Percentiles rank a stretch among this genome's conserved stretches.
These are phyloP conservation scores for Ichneumoninae sp. DNA, from an alignment of 2,888 invertebrate genomes.

Conservation along the genomic window DNA sequence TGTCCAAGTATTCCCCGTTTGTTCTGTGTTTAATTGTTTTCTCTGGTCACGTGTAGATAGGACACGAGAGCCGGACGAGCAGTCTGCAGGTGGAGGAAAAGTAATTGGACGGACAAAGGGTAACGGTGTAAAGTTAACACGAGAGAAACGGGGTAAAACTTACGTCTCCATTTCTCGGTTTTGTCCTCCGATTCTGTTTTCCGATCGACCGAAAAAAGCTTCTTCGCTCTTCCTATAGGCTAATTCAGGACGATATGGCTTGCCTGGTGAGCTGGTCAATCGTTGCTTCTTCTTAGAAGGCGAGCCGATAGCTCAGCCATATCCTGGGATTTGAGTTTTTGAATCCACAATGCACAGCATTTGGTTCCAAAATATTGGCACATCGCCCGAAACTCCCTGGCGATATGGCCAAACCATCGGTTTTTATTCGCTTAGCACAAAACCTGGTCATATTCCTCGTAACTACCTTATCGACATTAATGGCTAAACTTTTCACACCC, in stretches of 20 bases:
- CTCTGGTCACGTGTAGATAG: conserved; percentile 64
- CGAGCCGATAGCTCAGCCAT: too few species aligned
- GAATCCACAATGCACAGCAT: too few species aligned
- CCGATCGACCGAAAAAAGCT: conserved; percentile 3
- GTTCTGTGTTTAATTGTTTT: conserved; percentile 64
- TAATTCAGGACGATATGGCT: not conserved
- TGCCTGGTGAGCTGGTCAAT: not conserved
- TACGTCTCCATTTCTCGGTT: conserved; percentile 53
- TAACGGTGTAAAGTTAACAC: not conserved
- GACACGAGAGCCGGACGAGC: conserved; percentile 29
- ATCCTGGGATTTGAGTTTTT: too few species aligned
- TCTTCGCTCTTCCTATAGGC: not conserved
- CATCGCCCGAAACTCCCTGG: too few species aligned
- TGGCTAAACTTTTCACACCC: not conserved
- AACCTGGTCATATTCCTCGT: not conserved
- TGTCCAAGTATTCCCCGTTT: conserved; percentile 55
- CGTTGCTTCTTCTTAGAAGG: not conserved
- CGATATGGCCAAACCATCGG: too few species aligned
- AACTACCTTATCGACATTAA: not conserved
- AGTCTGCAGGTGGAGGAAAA: conserved; percentile 41
- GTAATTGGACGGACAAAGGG: conserved; percentile 61
- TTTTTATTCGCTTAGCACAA: not conserved
- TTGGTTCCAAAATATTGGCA: too few species aligned
- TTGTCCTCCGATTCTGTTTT: conserved; percentile 3
- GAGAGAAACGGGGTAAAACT: conserved; percentile 47